Evolutionary conservation across 2,888 invertebrate species (phyloP).

Genomic region (Cynaeus angustus): DNA sequence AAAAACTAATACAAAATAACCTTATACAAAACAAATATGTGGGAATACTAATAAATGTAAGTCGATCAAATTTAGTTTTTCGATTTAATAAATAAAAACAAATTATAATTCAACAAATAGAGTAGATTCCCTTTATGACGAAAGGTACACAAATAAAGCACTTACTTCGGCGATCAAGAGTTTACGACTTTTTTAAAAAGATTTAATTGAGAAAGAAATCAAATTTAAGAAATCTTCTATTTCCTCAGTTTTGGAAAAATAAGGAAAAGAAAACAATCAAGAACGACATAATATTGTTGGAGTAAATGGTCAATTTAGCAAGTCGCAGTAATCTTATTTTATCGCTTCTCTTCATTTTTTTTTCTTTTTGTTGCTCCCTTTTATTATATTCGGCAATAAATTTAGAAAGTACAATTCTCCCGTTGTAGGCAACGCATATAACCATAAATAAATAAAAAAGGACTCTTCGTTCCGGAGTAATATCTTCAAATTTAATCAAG

Average conservation of each 20-base stretch:
- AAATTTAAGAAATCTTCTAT: no score
- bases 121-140: no score
- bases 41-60: no score
- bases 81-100: no score
- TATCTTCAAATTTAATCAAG: constrained; percentile 66
- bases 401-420: constrained; percentile 55
- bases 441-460: constrained; percentile 60
- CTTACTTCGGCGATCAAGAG: no score
- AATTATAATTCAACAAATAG: no score
- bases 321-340: constrained; percentile 36
- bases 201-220: no score
- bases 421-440: constrained; percentile 52
- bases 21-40: no score
- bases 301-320: constrained; percentile 23
- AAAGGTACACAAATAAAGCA: no score
- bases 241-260: background rate
- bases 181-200: no score
- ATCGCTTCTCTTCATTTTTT: constrained; percentile 30
- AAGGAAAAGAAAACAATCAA: constrained; percentile 8
- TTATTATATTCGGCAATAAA: constrained; percentile 52
- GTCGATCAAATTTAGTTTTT: no score
- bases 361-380: constrained; percentile 50
- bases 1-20: no score
- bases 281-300: constrained; percentile 1
- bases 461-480: constrained; percentile 58